A percentile compares a stretch with the other conserved stretches of the same genome.
Conservation (phyloP, 1,140 invertebrate genomes). For the Bombus balteatus region DNA sequence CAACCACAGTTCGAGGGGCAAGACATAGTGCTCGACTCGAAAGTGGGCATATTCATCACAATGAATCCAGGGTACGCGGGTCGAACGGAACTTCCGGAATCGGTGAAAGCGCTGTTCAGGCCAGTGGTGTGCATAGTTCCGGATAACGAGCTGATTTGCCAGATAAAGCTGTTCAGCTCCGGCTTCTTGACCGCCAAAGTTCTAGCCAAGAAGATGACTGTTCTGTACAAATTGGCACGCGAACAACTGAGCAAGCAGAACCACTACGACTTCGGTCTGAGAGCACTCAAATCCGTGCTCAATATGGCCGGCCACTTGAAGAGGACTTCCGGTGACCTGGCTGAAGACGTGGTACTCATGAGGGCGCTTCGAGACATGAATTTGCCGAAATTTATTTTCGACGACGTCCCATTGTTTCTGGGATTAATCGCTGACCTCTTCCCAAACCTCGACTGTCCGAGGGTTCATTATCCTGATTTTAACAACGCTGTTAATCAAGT, state of each 20-base stretch:
- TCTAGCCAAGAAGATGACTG: slow-evolving; percentile 96
- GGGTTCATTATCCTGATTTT: slow-evolving; percentile 92
- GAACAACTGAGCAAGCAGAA: slow-evolving; percentile 95
- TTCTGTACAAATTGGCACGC: slow-evolving; percentile 91
- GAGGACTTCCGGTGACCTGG: slow-evolving; percentile 88
- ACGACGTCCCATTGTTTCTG: slow-evolving; percentile 94
- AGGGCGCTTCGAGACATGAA: slow-evolving; percentile 95
- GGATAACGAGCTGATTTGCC: slow-evolving; percentile 94
- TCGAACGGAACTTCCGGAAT: slow-evolving; percentile 94
- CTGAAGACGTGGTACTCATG: slow-evolving; percentile 94
- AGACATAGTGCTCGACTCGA: slow-evolving; percentile 91
- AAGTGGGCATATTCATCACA: slow-evolving; percentile 96
- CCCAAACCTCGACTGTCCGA: slow-evolving; percentile 93
- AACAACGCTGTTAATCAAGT: slow-evolving; percentile 89
- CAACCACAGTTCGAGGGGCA: slow-evolving; percentile 90
- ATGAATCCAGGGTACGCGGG: slow-evolving; percentile 97
- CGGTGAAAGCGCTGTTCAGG: slow-evolving; percentile 94
- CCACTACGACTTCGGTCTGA: slow-evolving; percentile 96
- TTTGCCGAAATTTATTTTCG: slow-evolving; percentile 94
- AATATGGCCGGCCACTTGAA: slow-evolving; percentile 95
- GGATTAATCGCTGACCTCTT: slow-evolving; percentile 95
- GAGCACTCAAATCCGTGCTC: slow-evolving; percentile 93
- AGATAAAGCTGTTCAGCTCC: slow-evolving; percentile 95
- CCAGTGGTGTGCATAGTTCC: slow-evolving; percentile 95
- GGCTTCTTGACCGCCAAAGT: slow-evolving; percentile 94